Base-by-base conservation (phyloP, 2,888 invertebrate species). In the Cataglyphis rosenhaueri region DNA sequence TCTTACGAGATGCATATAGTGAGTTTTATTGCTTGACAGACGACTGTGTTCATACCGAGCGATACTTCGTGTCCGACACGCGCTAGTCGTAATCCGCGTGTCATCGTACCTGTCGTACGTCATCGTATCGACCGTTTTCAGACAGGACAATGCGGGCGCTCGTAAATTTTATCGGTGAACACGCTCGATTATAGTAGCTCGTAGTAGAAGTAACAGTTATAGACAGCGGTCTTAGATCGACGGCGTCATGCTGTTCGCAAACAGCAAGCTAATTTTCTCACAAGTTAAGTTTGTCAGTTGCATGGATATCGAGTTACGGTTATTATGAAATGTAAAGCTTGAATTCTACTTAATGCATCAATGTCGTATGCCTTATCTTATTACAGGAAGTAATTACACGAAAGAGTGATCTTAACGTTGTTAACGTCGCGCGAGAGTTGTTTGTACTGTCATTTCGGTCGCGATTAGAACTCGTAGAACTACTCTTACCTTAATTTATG, bases 31-130 rank as follows among this genome's bases (percentile, higher is more conserved):
- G 61, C 52, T 41, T 83, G 89, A 89, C 84, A 32, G 88, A 88
- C 87, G 79, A 81, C 66, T 64, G 78, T 59, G 85, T 70, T 57
- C 82, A 55, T 75, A 78, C 83, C 79, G 66, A 52, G 32, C 83
- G 81, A 86, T 87, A 84, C 85, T 44, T 57, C 66, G 75, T 70
- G 86, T 84, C 83, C 75, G 78, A 84, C 85, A 74, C 85, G 87
- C 74, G 83, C 12, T 41, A 84, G 55, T 75, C 84, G 90, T 88
- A 87, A 89, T 90, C 82, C 82, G 81, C 65, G 85, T 84, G 89
- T 90, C 88, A 85, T 90, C 89, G 87, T 84, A 81, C 75, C 81
- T 83, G 84, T 83, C 90, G 88, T 84, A 85, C 85, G 78, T 89
- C 89, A 87, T 88, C 88, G 89, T 25, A 71, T 62, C 48, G 87